A percentile compares a stretch with the other conserved stretches of the same genome.
phyloP scores from a whole-genome alignment of 2,888 invertebrate genomes.

The Candidula unifasciata region DNA sequence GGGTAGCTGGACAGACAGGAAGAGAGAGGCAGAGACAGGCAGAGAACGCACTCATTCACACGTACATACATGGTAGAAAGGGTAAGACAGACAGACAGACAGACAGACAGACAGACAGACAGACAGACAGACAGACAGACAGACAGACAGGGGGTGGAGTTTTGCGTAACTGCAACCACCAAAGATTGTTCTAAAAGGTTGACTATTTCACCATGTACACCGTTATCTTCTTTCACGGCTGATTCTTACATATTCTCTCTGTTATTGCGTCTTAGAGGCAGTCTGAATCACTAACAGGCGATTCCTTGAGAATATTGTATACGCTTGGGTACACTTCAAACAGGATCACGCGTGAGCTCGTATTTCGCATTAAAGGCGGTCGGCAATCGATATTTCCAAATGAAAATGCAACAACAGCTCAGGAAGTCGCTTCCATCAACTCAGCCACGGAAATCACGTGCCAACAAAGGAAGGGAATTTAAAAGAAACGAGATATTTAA shows the following conservation, averaged over 20 bases:
- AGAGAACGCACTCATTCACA: too few species aligned
- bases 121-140: not conserved
- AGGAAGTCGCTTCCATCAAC: slow-evolving; percentile 12
- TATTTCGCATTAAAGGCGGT: not conserved
- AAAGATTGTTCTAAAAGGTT: too few species aligned
- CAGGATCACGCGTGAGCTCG: not conserved
- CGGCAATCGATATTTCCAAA: slow-evolving; percentile 24
- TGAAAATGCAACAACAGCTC: not conserved
- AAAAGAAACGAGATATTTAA: not conserved
- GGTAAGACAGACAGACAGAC: not conserved
- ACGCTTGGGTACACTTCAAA: slow-evolving; percentile 20
- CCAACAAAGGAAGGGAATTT: not conserved
- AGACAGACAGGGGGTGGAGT: not conserved
- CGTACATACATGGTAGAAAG: too few species aligned
- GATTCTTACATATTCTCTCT: too few species aligned
- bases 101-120: not conserved
- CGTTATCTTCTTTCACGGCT: too few species aligned
- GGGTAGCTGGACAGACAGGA: too few species aligned
- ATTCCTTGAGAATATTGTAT: slow-evolving; percentile 4
- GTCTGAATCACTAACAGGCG: not conserved
- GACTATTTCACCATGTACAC: too few species aligned
- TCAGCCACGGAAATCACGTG: not conserved
- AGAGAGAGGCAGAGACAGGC: too few species aligned
- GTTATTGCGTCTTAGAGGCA: too few species aligned
- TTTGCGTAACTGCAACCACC: not conserved